phyloP scores from a whole-genome alignment of 2,113 vertebrate species.

The Trichechus manatus region DNA sequence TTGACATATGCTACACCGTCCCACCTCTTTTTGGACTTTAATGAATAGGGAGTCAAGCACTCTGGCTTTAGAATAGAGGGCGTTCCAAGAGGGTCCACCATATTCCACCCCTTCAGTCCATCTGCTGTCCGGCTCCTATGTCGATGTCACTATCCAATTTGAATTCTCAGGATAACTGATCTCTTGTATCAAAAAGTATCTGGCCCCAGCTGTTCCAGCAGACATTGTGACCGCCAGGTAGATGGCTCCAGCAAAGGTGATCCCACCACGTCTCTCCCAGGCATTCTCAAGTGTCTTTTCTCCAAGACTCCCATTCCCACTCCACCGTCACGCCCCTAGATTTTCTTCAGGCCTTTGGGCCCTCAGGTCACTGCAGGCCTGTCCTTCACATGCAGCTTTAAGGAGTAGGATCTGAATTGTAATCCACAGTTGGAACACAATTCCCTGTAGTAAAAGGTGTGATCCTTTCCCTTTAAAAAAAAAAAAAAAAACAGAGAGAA shows the following conservation, averaged over 20 bases:
- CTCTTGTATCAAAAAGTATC: constrained; percentile 7
- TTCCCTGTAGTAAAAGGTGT: constrained; percentile 78
- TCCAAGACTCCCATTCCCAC: not conserved
- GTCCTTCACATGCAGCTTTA: not conserved
- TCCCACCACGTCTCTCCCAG: not conserved
- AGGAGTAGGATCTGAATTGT: constrained; percentile 64
- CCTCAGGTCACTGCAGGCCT: not conserved
- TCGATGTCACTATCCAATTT: not conserved
- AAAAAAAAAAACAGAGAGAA: not conserved
- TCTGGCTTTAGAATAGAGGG: not conserved
- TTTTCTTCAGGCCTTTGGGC: constrained; percentile 19
- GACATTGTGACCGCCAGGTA: not conserved
- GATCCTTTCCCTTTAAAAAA: constrained; percentile 82
- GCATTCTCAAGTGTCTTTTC: not conserved
- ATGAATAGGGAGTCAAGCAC: not conserved
- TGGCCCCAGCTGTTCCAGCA: not conserved
- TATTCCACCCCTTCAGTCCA: not conserved
- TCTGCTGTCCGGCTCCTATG: not conserved
- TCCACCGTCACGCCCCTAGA: not conserved
- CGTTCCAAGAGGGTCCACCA: not conserved
- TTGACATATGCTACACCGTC: not conserved
- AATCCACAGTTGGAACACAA: constrained; percentile 30
- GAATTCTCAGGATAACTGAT: constrained; percentile 46
- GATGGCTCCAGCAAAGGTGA: not conserved
- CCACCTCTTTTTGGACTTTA: not conserved